phyloP scores from a whole-genome alignment of 2,888 invertebrate genomes.

The Phortica magna region DNA sequence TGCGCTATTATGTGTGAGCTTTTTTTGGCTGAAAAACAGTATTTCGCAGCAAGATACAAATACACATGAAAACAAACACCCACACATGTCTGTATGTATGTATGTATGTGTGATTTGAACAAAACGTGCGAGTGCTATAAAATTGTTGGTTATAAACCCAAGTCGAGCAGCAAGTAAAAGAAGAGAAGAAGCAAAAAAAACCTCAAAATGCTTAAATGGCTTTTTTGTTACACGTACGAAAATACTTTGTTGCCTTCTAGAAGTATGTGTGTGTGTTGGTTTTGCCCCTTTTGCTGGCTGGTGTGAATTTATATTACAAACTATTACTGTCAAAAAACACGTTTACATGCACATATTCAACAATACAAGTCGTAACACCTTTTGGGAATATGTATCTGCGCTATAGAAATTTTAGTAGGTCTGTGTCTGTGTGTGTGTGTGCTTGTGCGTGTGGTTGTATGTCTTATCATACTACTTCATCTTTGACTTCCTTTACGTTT shows the following conservation, averaged over 20 bases:
- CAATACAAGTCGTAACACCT: slow-evolving; percentile 23
- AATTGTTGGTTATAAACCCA: slow-evolving; percentile 16
- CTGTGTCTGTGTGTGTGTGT: background rate
- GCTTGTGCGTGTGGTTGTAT: background rate
- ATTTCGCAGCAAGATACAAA: background rate
- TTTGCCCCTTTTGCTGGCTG: slow-evolving; percentile 58
- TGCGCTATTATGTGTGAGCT: slow-evolving; percentile 34
- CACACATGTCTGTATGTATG: background rate
- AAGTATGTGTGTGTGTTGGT: slow-evolving; percentile 49
- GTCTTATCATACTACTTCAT: slow-evolving; percentile 15
- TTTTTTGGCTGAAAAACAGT: slow-evolving; percentile 11
- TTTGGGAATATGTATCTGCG: slow-evolving; percentile 18
- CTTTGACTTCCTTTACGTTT: background rate
- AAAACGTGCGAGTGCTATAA: slow-evolving; percentile 28
- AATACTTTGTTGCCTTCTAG: slow-evolving; percentile 67
- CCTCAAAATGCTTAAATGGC: slow-evolving; percentile 72
- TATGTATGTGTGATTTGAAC: background rate
- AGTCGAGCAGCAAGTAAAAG: background rate
- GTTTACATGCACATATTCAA: slow-evolving; percentile 45
- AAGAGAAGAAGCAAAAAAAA: slow-evolving; percentile 29
- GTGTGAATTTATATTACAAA: slow-evolving; percentile 72
- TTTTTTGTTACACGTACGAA: slow-evolving; percentile 72
- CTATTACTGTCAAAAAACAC: slow-evolving; percentile 74
- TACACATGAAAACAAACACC: background rate
- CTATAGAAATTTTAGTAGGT: background rate